A percentile compares a stretch with the other conserved stretches of the same genome.
These are phyloP conservation scores for Nothobranchius kuhntae DNA, from an alignment of 2,113 vertebrate species.

Conservation along the genomic window DNA sequence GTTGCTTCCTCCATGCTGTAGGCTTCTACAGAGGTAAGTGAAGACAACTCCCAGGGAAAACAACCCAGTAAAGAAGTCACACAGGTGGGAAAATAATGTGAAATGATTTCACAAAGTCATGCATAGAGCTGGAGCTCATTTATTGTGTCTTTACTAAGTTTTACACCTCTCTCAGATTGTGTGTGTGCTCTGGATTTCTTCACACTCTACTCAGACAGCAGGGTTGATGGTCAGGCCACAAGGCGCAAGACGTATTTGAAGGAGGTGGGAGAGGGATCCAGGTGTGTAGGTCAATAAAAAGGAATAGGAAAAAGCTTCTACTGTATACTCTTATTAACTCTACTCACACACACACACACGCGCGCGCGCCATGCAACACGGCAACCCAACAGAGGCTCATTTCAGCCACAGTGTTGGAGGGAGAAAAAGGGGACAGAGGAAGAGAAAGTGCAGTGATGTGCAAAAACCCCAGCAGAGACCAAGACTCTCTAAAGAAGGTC, in stretches of 20 bases:
- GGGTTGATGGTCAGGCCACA: constrained; percentile 13
- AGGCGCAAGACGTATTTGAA: constrained; percentile 18
- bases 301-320: constrained; percentile 4
- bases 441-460: constrained; percentile 30
- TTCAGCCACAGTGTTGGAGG: constrained; percentile 35
- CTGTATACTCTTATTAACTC: neutral
- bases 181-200: neutral
- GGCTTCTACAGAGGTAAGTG: neutral
- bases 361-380: constrained; percentile 9
- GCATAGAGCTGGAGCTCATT: constrained; percentile 21
- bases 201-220: neutral
- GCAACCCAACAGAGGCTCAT: constrained; percentile 7
- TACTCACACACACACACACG: neutral
- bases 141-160: constrained; percentile 11
- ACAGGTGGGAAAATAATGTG: constrained; percentile 6
- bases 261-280: neutral
- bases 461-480: constrained; percentile 12
- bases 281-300: constrained; percentile 28
- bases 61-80: constrained; percentile 10
- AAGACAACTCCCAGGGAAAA: neutral
- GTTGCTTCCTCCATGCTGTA: constrained; percentile 10
- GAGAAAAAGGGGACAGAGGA: neutral
- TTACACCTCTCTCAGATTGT: neutral
- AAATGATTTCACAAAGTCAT: constrained; percentile 39
- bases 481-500: constrained; percentile 33